Percentiles rank a stretch among this genome's conserved stretches.
Evolutionary conservation across 1,140 invertebrate species (phyloP).

Genomic region (Lordiphosa stackelbergi): DNA sequence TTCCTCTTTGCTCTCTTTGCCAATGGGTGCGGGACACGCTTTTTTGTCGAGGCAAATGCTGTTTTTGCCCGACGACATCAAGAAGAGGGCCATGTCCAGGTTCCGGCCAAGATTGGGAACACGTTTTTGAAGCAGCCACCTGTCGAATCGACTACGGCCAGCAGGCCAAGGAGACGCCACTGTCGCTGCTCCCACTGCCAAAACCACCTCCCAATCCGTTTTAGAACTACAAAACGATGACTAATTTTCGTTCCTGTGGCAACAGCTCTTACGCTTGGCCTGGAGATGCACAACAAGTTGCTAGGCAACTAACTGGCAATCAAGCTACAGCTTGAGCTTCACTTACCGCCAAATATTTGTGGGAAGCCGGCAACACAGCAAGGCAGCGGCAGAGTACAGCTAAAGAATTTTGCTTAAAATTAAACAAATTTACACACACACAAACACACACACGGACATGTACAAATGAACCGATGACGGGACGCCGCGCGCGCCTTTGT

Average conservation of each 20-base stretch:
- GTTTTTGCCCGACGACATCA: too few relatives aligned
- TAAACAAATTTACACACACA: slow-evolving; percentile 42
- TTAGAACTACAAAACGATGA: slow-evolving; percentile 46
- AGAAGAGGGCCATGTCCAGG: too few relatives aligned
- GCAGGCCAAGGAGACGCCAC: too few relatives aligned
- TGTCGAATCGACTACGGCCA: too few relatives aligned
- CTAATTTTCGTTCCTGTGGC: slow-evolving; percentile 39
- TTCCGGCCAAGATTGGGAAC: too few relatives aligned
- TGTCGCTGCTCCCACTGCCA: too few relatives aligned
- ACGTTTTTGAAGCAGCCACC: too few relatives aligned
- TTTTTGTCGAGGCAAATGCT: too few relatives aligned
- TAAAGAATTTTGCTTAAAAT: slow-evolving; percentile 49
- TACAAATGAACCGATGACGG: slow-evolving; percentile 28
- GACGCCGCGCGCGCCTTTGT: slow-evolving; percentile 26
- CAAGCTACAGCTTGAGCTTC: too few relatives aligned
- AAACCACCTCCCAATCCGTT: too few relatives aligned
- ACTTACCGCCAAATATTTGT: slow-evolving; percentile 45
- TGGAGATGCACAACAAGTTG: slow-evolving; percentile 27
- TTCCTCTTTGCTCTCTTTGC: slow-evolving; percentile 37
- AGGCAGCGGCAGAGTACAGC: slow-evolving; percentile 8
- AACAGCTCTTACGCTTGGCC: not conserved
- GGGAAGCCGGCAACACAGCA: slow-evolving; percentile 21
- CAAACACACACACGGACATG: slow-evolving; percentile 15
- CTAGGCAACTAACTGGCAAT: slow-evolving; percentile 31
- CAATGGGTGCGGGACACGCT: slow-evolving; percentile 57